phyloP scores from a whole-genome alignment of 1,140 invertebrate species.

The Choristoneura fumiferana region DNA sequence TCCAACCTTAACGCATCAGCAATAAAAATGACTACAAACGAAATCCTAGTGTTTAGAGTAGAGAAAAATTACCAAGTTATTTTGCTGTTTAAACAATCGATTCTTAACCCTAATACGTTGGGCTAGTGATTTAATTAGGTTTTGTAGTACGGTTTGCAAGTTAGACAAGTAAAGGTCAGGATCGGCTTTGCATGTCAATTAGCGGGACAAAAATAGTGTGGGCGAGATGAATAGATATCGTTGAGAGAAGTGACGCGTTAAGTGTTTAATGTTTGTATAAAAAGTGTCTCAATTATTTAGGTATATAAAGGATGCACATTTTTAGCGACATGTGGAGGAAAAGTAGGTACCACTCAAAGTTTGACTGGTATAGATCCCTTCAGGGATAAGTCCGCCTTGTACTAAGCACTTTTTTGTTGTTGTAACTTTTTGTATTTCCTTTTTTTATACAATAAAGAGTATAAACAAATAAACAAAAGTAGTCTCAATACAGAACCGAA shows the following conservation, averaged over 20 bases:
- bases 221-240: constrained; percentile 18
- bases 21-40: not conserved
- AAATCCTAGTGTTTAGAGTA: not conserved
- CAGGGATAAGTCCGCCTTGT: too few species aligned
- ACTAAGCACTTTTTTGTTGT: too few species aligned
- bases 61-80: not conserved
- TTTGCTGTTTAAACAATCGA: not conserved
- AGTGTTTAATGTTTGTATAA: constrained; percentile 23
- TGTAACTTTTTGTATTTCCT: too few species aligned
- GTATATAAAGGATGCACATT: too few species aligned
- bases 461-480: too few species aligned
- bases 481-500: too few species aligned
- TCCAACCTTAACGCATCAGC: constrained; percentile 20
- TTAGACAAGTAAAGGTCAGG: constrained; percentile 41
- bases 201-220: constrained; percentile 37
- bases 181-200: constrained; percentile 42
- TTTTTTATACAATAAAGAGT: too few species aligned
- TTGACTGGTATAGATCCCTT: too few species aligned
- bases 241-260: too few species aligned
- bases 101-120: not conserved
- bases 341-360: too few species aligned
- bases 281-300: not conserved
- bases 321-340: too few species aligned
- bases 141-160: not conserved
- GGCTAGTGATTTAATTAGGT: not conserved